Evolutionary conservation across 2,797 vertebrate species (phyloP), one percentile per base, ranked within the genome.

Genomic region (Discoglossus pictus): DNA sequence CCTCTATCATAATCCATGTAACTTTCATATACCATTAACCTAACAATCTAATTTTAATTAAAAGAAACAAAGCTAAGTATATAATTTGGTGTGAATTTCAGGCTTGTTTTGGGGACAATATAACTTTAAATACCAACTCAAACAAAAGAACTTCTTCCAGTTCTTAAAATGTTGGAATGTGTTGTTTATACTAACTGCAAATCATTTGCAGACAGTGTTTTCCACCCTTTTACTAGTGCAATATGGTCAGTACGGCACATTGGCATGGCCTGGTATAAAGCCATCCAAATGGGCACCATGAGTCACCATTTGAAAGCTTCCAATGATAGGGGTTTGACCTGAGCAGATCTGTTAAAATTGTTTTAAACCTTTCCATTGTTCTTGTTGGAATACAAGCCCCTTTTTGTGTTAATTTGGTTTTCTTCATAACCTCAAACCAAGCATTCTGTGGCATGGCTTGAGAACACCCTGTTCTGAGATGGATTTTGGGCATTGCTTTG

Each of bases 331-430:
- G 34, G 35, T 23, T 55, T 55, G 52, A 55, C 52, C 52, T 55
- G 10, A 39, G 52, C 35, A 65, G 64, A 42, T 82, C 50, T 71
- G 46, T 75, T 64, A 66, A 75, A 35, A 16, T 68, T 76, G 79
- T 72, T 47, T 71, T 77, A 64, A 82, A 65, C 12, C 15, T 58
- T 51, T 55, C 39, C 74, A 2, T 40, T 69, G 38, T 79, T 73
- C 74, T 72, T 73, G 40, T 39, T 53, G 42, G 58, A 79, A 58
- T 24, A 60, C 48, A 38, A 35, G 4, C 60, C 13, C 76, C 66
- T 76, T 76, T 71, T 78, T 72, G 59, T 74, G 73, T 56, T 78
- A 62, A 80, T 74, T 73, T 74, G 38, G 51, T 77, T 73, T 76
- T 15, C 58, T 69, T 59, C n/a, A 25, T 73, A 40, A 68, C 58